Base-by-base conservation (phyloP, 2,888 invertebrate genomes). In the Pteria penguin region DNA sequence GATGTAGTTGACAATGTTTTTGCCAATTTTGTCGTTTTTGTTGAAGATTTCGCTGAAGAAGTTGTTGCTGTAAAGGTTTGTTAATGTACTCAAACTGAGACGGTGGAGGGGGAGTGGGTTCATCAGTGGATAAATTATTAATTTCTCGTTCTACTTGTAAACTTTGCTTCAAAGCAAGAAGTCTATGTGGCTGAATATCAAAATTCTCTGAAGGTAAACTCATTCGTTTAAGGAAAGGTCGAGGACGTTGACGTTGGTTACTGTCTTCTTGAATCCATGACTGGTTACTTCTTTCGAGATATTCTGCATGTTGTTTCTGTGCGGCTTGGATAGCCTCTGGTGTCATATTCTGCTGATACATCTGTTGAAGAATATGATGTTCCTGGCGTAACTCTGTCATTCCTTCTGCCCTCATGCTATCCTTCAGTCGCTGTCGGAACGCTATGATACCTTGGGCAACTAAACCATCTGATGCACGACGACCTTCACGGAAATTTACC, bases 391-490 rank as follows among this genome's bases (percentile, higher is more conserved):
- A 93, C 90, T 96, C 96, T 77, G 96, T 92, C 82, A 96, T 95
- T 24, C 96, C 96, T 92, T 96, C 96, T 0, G 96, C 95, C 92
- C 96, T 96, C 89, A 95, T 95, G 80, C 95, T 95, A 91, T 96
- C 96, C 84, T 95, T 95, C 70, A 96, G 93, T 82, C 95, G 94
- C 90, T 96, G 96, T 83, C 95, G 95, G 91, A 96, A 96, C 33
- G 96, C 95, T 75, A 95, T 93, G 72, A 94, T 94, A 5, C 89
- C 90, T 80, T 92, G 92, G 22, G 93, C 96, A 31, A 97, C 96
- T 58, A 97, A 93, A 4, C 97, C 97, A 90, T 98, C 98, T 86
- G 97, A 97, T 0, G 98, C 98, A 75, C 98, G 94, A 3, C 93
- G 85, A 11, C 94, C 93, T 87, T 94, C 93, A 69, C 94, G 92